Percentiles rank a stretch among this genome's conserved stretches.
phyloP scores from a whole-genome alignment of 2,113 vertebrate species.

The Oxygymnocypris stewartii region DNA sequence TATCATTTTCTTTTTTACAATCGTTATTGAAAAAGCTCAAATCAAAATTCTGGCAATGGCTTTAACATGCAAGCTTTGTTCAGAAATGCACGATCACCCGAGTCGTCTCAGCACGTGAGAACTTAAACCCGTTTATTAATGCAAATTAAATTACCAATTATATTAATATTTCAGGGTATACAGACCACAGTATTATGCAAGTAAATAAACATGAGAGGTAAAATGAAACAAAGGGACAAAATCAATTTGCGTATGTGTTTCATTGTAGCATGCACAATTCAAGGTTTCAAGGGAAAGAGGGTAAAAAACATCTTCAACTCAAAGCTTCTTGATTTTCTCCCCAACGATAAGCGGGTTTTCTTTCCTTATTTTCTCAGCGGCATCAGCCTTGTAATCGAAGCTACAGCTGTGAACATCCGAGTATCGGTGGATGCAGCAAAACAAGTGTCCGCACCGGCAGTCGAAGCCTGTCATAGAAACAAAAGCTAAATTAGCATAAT shows the following conservation, averaged over 20 bases:
- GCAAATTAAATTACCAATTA: conserved; percentile 77
- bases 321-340: conserved; percentile 91
- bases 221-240: conserved; percentile 58
- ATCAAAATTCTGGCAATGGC: conserved; percentile 66
- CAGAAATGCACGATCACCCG: conserved; percentile 78
- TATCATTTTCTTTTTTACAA: not conserved
- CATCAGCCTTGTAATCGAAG: conserved; percentile 90
- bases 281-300: conserved; percentile 65
- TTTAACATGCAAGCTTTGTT: conserved; percentile 77
- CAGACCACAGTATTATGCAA: conserved; percentile 65
- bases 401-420: conserved; percentile 87
- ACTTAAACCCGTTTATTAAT: conserved; percentile 79
- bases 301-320: conserved; percentile 68
- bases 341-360: conserved; percentile 89
- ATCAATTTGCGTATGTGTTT: conserved; percentile 77
- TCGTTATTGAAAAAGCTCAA: conserved; percentile 62
- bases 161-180: conserved; percentile 68
- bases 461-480: conserved; percentile 78
- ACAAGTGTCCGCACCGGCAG: conserved; percentile 86
- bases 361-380: conserved; percentile 90
- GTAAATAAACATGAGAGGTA: conserved; percentile 72
- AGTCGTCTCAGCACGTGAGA: conserved; percentile 70
- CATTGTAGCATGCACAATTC: conserved; percentile 82
- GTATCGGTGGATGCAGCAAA: conserved; percentile 85
- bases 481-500: not conserved